Conservation (phyloP, 2,797 vertebrate species). For the Zalophus californianus region DNA sequence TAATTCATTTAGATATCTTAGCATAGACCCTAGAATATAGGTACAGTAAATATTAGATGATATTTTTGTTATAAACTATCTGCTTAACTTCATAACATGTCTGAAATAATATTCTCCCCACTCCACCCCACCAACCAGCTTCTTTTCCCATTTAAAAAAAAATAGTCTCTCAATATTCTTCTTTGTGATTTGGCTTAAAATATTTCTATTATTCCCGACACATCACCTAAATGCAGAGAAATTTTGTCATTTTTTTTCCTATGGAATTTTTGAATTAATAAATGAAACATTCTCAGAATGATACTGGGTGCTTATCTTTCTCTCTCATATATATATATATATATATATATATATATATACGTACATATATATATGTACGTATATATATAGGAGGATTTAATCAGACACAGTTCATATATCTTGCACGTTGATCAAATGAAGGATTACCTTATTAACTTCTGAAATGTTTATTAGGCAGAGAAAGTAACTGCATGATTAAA, state of each 20-base stretch:
- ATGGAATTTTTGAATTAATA: neutral
- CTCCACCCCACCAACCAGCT: neutral
- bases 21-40: neutral
- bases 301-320: neutral
- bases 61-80: neutral
- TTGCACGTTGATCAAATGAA: neutral
- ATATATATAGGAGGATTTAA: neutral
- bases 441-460: neutral
- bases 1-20: conserved; percentile 14
- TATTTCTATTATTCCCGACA: neutral
- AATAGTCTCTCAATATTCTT: neutral
- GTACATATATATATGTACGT: too few relatives aligned
- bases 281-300: neutral
- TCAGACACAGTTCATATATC: neutral
- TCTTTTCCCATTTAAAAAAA: neutral
- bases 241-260: neutral
- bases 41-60: neutral
- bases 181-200: conserved; percentile 19
- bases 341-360: neutral
- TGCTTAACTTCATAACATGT: neutral
- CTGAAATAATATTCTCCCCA: neutral
- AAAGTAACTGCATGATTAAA: neutral
- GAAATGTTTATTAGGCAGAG: neutral
- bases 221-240: neutral
- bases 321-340: neutral